A percentile compares a stretch with the other conserved stretches of the same genome.
phyloP scores from a whole-genome alignment of 2,113 vertebrate genomes.

The Poicephalus gulielmi region DNA sequence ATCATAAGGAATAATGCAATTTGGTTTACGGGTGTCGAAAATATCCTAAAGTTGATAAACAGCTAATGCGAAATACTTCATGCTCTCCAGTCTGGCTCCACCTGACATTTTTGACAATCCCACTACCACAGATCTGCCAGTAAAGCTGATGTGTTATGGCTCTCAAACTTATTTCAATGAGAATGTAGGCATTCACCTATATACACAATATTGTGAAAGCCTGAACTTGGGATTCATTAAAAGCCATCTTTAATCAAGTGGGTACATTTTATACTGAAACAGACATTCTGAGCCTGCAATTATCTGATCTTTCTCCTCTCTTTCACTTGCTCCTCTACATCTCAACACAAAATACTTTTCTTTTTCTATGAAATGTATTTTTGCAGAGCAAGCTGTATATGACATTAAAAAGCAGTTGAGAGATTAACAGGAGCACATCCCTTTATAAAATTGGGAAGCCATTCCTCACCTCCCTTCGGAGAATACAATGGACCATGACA shows the following conservation, averaged over 20 bases:
- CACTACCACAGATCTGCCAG: neutral
- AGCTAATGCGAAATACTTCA: neutral
- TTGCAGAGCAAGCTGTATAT: neutral
- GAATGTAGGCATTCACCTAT: neutral
- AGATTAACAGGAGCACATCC: neutral
- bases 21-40: neutral
- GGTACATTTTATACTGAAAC: neutral
- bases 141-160: neutral
- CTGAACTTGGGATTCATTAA: neutral
- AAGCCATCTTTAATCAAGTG: neutral
- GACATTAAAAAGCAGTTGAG: neutral
- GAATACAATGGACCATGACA: constrained; percentile 98
- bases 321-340: neutral
- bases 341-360: neutral
- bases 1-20: neutral
- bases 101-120: neutral
- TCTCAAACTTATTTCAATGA: neutral
- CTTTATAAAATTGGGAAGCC: constrained; percentile 9
- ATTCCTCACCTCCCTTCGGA: constrained; percentile 91
- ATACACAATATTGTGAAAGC: neutral
- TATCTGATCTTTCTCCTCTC: neutral
- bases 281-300: neutral
- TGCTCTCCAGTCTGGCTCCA: neutral
- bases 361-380: neutral
- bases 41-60: neutral